Evolutionary conservation across 2,113 vertebrate species (phyloP).

Genomic region (Sinocyclocheilus grahami): DNA sequence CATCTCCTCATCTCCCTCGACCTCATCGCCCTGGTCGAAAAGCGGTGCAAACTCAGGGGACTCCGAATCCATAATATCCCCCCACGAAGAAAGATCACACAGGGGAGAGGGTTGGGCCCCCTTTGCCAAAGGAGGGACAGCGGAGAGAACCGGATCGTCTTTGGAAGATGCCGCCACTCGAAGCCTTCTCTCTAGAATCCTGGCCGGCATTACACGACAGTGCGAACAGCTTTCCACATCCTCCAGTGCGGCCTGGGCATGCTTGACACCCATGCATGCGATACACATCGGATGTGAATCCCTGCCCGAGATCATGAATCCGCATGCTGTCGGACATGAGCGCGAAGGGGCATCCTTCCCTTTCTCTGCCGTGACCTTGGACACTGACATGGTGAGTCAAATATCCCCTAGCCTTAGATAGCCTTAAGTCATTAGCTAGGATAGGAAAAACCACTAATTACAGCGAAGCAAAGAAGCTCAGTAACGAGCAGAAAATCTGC

Average conservation of each 20-base stretch:
- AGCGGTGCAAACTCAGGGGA: neutral
- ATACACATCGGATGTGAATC: neutral
- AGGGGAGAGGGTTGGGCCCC: neutral
- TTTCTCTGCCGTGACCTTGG: neutral
- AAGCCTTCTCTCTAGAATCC: neutral
- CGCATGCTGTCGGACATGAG: neutral
- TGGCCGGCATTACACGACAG: neutral
- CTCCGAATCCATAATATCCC: neutral
- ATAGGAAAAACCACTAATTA: neutral
- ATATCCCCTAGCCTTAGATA: neutral
- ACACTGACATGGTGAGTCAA: neutral
- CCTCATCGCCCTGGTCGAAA: neutral
- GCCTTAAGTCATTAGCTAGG: neutral
- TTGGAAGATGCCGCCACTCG: neutral
- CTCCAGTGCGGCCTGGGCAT: neutral
- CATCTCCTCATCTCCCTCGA: neutral
- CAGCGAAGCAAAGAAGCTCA: neutral
- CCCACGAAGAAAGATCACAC: neutral
- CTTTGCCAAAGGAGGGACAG: neutral
- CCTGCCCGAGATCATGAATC: too few species aligned
- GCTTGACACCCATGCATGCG: neutral
- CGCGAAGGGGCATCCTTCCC: neutral
- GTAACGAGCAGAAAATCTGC: neutral
- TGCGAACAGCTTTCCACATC: neutral
- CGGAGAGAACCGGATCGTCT: neutral